Evolutionary conservation across 2,888 invertebrate genomes (phyloP).

Genomic region (Hoplodrina ambigua): DNA sequence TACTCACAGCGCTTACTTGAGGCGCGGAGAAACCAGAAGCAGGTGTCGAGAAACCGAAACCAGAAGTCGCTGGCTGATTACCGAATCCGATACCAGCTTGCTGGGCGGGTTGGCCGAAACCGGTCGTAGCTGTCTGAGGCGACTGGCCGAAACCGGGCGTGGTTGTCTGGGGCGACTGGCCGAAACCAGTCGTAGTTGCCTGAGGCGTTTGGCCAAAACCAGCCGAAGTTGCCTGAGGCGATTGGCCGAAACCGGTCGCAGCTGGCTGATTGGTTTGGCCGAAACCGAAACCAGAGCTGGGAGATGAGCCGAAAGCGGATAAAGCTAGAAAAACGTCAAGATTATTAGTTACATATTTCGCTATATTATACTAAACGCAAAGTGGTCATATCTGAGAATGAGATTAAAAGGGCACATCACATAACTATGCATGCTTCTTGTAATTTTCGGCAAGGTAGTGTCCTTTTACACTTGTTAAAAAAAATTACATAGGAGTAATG

Average conservation of each 20-base stretch:
- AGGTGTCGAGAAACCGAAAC: conserved; percentile 78
- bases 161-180: conserved; percentile 7
- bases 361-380: too few species aligned
- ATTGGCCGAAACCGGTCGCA: conserved; percentile 59
- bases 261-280: too few species aligned
- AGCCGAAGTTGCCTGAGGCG: conserved; percentile 13
- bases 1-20: conserved; percentile 70
- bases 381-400: too few species aligned
- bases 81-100: conserved; percentile 62
- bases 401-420: too few species aligned
- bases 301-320: conserved; percentile 70
- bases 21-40: conserved; percentile 79
- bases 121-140: conserved; percentile 32
- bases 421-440: too few species aligned
- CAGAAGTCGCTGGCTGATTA: conserved; percentile 48
- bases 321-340: conserved; percentile 40
- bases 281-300: conserved; percentile 63
- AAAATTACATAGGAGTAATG: too few species aligned
- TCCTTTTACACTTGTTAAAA: too few species aligned
- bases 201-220: conserved; percentile 59
- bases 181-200: conserved; percentile 60
- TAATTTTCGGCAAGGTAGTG: too few species aligned
- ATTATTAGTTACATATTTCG: too few species aligned
- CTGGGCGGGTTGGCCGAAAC: conserved; percentile 65
- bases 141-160: conserved; percentile 62